A percentile compares a stretch with the other conserved stretches of the same genome.
Conservation (phyloP, 1,140 invertebrate species). For the Drosophila melanica region DNA sequence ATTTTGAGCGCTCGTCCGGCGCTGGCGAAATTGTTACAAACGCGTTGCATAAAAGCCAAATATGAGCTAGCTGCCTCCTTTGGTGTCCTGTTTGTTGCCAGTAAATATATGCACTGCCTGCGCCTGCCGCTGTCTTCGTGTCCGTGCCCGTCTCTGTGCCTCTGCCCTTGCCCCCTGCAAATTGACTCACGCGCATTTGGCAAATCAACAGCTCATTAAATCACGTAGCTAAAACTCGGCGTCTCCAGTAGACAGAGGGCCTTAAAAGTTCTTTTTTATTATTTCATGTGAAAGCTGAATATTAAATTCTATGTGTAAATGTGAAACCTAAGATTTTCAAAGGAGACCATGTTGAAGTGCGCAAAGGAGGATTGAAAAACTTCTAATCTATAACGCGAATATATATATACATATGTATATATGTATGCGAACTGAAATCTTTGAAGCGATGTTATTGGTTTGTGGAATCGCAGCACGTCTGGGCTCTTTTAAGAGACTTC, state of each 20-base stretch:
- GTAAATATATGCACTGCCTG: constrained; percentile 63
- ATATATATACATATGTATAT: not conserved
- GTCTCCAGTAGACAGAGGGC: constrained; percentile 2
- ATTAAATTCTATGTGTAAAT: constrained; percentile 13
- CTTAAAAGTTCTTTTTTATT: constrained; percentile 6
- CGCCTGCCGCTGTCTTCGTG: not conserved
- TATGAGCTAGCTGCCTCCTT: constrained; percentile 47
- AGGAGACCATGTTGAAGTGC: not conserved
- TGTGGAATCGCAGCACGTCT: too few relatives aligned
- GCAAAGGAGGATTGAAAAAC: not conserved
- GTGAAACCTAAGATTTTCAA: not conserved
- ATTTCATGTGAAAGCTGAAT: constrained; percentile 15
- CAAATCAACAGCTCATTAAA: constrained; percentile 77
- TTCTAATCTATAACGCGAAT: not conserved
- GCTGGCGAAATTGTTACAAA: constrained; percentile 63
- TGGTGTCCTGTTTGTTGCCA: constrained; percentile 31
- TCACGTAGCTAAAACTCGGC: constrained; percentile 35
- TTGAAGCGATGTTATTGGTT: too few relatives aligned
- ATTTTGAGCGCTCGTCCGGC: constrained; percentile 49
- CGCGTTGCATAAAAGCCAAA: constrained; percentile 71
- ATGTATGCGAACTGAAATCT: too few relatives aligned
- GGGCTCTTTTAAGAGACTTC: too few relatives aligned
- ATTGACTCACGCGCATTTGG: constrained; percentile 55
- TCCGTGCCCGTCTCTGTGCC: not conserved
- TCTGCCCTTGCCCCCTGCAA: constrained; percentile 5